Base-by-base conservation (phyloP, 2,113 vertebrate genomes). In the Osmerus eperlanus region DNA sequence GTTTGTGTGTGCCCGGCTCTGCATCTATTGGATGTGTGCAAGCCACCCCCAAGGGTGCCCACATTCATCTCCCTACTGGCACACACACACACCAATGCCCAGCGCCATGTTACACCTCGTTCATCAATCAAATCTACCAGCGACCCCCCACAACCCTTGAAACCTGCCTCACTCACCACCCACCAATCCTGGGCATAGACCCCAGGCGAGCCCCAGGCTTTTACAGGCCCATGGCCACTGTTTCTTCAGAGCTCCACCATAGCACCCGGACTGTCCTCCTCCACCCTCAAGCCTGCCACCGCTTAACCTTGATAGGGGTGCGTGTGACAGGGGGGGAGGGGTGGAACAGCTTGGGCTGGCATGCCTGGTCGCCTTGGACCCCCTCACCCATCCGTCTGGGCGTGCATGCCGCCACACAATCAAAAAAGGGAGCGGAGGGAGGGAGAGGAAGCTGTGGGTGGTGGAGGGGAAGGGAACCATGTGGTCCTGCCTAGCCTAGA, bases 241-340 rank as follows among this genome's bases (percentile, higher is more conserved):
- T 60, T 23, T 59, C 19, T n/a, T 68, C 19, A 61, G 36, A 59
- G 29, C 7, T 65, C 72, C 16, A 19, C 41, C 18, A 21, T 18
- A 2, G 3, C 64, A 19, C 74, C 56, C 18, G 53, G 16, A 0
- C 59, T 16, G 11, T 21, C 52, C n/a, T 23, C 65, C 18, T n/a
- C 12, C 19, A 76, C 70, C 55, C 65, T 61, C 58, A 68, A 58
- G 18, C 71, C 19, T 66, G 75, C 60, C 80, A 58, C 47, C 28
- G 3, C 82, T 86, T 86, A 85, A 89, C 88, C 86, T 88, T 81
- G 82, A 82, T 53, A 71, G 8, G 64, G 78, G 59, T 71, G 58
- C 3, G 12, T 79, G 74, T 81, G 79, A 81, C 61, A 23, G 70
- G 67, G 56, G 28, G 69, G 60, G 51, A 70, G 62, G n/a, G 60